Conservation (phyloP, 37 sponge, comb jelly and placozoan genomes). For the Aplysina aerophoba region DNA sequence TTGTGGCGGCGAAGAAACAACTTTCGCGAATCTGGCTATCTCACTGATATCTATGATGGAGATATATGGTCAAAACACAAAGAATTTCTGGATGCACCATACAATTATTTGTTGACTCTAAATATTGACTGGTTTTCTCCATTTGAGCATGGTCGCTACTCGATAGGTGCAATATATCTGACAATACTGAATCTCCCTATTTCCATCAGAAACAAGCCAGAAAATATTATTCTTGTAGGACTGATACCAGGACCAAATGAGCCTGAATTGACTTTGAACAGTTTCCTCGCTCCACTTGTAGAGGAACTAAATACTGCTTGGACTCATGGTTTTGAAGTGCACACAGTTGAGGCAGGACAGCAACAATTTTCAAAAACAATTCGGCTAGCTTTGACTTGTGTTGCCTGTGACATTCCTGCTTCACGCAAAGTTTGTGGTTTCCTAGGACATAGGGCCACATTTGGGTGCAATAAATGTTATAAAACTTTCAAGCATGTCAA, state of each 20-base stretch:
- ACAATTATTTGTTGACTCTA: constrained; percentile 28
- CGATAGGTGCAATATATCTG: constrained; percentile 50
- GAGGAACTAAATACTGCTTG: constrained; percentile 21
- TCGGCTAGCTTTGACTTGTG: constrained; percentile 15
- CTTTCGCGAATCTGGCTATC: not conserved
- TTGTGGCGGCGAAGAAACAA: constrained; percentile 37
- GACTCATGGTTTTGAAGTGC: constrained; percentile 11
- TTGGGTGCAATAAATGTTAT: constrained; percentile 54
- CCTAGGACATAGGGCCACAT: constrained; percentile 22
- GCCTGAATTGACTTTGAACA: constrained; percentile 22
- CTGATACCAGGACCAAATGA: constrained; percentile 57
- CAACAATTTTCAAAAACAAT: not conserved
- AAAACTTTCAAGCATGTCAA: constrained; percentile 33
- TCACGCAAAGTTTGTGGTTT: constrained; percentile 58
- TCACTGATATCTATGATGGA: constrained; percentile 43
- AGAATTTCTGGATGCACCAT: not conserved
- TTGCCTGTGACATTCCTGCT: constrained; percentile 51
- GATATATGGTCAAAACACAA: constrained; percentile 27
- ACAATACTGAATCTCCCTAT: constrained; percentile 44
- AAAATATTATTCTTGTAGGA: constrained; percentile 48
- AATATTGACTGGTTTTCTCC: constrained; percentile 70
- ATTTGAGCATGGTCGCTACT: constrained; percentile 32
- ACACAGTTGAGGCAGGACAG: not conserved
- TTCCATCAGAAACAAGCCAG: constrained; percentile 19
- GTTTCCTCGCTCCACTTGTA: constrained; percentile 32